Evolutionary conservation across 2,797 vertebrate genomes (phyloP).

Genomic region (Choloepus didactylus): DNA sequence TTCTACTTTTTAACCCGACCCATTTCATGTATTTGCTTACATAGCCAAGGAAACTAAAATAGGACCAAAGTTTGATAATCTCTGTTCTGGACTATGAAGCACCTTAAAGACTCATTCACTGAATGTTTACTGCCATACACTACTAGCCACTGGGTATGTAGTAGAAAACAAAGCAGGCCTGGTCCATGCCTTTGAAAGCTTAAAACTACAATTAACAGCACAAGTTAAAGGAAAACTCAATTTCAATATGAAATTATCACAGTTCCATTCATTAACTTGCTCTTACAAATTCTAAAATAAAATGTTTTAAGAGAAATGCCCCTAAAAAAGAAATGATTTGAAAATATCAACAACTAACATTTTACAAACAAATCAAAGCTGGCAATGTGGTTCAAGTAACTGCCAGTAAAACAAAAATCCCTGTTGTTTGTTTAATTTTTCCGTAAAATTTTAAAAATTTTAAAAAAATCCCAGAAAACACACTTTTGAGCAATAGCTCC

Average conservation of each 20-base stretch:
- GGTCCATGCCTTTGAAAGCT: neutral
- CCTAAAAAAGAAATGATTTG: neutral
- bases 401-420: constrained; percentile 51
- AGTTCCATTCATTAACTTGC: neutral
- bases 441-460: too few relatives aligned
- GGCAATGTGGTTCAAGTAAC: constrained; percentile 2
- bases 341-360: constrained; percentile 48
- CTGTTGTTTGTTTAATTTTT: too few relatives aligned
- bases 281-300: neutral
- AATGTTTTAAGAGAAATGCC: neutral
- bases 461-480: constrained; percentile 27
- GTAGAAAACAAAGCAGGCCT: neutral
- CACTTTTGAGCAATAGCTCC: neutral
- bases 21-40: too few relatives aligned
- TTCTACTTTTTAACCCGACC: too few relatives aligned
- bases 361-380: constrained; percentile 34
- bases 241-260: neutral
- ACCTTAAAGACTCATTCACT: neutral
- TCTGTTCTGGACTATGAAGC: neutral
- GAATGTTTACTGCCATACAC: neutral
- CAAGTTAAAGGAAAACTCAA: constrained; percentile 10
- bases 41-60: neutral
- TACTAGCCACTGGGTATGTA: neutral
- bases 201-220: neutral
- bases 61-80: neutral